Conservation (phyloP, 53 echinoderm and acorn worm species). For the Actinopyga echinites region DNA sequence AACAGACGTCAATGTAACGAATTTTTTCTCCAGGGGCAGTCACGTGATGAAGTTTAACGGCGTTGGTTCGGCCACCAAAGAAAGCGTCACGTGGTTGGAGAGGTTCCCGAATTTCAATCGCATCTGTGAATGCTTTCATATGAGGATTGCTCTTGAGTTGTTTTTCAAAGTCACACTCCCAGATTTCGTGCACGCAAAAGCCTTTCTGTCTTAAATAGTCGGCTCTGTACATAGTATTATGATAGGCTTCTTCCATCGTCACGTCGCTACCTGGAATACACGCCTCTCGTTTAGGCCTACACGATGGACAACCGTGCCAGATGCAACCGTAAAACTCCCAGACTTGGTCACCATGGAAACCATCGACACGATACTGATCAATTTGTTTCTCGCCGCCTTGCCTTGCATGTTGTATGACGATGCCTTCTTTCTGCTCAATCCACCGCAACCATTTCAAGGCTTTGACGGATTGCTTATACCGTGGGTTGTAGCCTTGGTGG, state of each 20-base stretch:
- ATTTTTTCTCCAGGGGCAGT: slow-evolving; percentile 36
- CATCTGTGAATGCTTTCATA: too few relatives aligned
- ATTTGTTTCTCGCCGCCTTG: slow-evolving; percentile 42
- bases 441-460: slow-evolving; percentile 37
- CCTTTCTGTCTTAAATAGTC: too few relatives aligned
- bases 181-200: not conserved
- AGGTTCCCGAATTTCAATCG: too few relatives aligned
- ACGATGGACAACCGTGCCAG: slow-evolving; percentile 41
- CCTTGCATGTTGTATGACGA: slow-evolving; percentile 23
- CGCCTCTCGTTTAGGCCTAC: not conserved
- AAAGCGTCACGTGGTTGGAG: slow-evolving; percentile 56
- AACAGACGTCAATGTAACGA: slow-evolving; percentile 55
- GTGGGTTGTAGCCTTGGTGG: too few relatives aligned
- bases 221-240: not conserved
- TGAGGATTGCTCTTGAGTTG: slow-evolving; percentile 5
- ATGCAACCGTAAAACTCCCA: slow-evolving; percentile 53
- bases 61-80: slow-evolving; percentile 54
- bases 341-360: not conserved
- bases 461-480: not conserved
- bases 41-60: slow-evolving; percentile 32
- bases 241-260: not conserved
- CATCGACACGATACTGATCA: not conserved
- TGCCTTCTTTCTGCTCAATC: not conserved
- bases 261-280: not conserved
- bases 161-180: not conserved